Conservation (phyloP, 1,140 invertebrate species). For the Wasmannia auropunctata region DNA sequence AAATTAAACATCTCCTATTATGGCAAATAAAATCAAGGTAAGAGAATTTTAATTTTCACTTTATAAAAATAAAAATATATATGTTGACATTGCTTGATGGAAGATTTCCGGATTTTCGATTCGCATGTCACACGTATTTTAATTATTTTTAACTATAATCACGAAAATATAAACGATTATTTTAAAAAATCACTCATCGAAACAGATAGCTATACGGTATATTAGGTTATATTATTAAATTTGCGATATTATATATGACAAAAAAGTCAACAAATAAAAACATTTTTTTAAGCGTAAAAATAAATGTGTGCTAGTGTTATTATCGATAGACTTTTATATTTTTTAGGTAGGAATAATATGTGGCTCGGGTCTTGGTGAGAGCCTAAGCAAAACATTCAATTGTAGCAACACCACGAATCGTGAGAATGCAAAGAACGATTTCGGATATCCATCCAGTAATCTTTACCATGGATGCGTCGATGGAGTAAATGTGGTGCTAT, state of each 20-base stretch:
- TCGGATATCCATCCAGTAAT: conserved; percentile 92
- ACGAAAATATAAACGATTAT: not conserved
- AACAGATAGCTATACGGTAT: not conserved
- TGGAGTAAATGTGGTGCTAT: conserved; percentile 91
- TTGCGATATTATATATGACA: not conserved
- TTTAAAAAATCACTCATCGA: not conserved
- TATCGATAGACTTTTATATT: not conserved
- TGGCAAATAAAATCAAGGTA: conserved; percentile 27
- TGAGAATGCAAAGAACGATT: conserved; percentile 89
- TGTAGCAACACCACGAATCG: conserved; percentile 86
- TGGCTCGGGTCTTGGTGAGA: conserved; percentile 96
- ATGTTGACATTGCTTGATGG: not conserved
- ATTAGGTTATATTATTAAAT: not conserved
- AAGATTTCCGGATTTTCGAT: not conserved
- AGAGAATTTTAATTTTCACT: not conserved
- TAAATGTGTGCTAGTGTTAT: not conserved
- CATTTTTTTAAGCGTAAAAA: not conserved
- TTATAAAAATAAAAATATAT: conserved; percentile 2
- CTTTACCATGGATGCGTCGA: conserved; percentile 92
- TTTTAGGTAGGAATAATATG: conserved; percentile 97
- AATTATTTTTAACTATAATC: not conserved
- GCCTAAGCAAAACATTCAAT: conserved; percentile 89
- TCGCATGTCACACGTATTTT: not conserved
- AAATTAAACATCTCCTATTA: not conserved
- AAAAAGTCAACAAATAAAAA: not conserved